phyloP scores from a whole-genome alignment of 2,888 invertebrate genomes.

The Drosophila monieri region DNA sequence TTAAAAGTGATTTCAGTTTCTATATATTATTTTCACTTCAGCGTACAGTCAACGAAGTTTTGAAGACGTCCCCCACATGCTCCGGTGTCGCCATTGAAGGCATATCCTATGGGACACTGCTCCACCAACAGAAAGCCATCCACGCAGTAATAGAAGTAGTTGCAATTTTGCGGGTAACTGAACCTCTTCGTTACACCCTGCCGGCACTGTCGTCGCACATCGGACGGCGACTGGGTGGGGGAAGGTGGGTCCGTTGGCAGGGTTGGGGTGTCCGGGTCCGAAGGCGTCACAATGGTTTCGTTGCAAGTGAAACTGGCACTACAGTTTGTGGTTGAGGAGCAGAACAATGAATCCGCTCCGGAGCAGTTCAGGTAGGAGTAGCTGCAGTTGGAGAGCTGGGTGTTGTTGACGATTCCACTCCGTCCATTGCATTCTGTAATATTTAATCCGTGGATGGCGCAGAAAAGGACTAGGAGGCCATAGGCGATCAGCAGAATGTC shows the following conservation, averaged over 20 bases:
- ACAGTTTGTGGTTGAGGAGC: slow-evolving; percentile 32
- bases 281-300: slow-evolving; percentile 2
- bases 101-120: slow-evolving; percentile 74
- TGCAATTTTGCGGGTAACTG: slow-evolving; percentile 62
- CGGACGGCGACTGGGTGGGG: slow-evolving; percentile 15
- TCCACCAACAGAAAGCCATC: slow-evolving; percentile 70
- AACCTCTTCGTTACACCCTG: slow-evolving; percentile 57
- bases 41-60: slow-evolving; percentile 22
- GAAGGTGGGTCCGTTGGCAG: background rate
- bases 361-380: slow-evolving; percentile 53
- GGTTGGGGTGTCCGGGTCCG: background rate
- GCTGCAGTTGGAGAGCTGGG: slow-evolving; percentile 37
- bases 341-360: slow-evolving; percentile 47
- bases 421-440: slow-evolving; percentile 49
- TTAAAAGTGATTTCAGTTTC: slow-evolving; percentile 42
- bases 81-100: slow-evolving; percentile 50
- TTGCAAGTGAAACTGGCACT: slow-evolving; percentile 25
- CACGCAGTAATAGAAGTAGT: slow-evolving; percentile 65
- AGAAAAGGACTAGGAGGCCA: slow-evolving; percentile 18
- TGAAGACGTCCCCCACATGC: slow-evolving; percentile 45
- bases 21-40: slow-evolving; percentile 15
- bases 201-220: slow-evolving; percentile 48
- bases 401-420: slow-evolving; percentile 31
- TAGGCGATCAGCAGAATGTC: slow-evolving; percentile 38
- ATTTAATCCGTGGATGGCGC: slow-evolving; percentile 19